Evolutionary conservation across 2,888 invertebrate genomes (phyloP), one percentile per base, ranked within the genome.

Genomic region (Heteromyza rotundicornis): DNA sequence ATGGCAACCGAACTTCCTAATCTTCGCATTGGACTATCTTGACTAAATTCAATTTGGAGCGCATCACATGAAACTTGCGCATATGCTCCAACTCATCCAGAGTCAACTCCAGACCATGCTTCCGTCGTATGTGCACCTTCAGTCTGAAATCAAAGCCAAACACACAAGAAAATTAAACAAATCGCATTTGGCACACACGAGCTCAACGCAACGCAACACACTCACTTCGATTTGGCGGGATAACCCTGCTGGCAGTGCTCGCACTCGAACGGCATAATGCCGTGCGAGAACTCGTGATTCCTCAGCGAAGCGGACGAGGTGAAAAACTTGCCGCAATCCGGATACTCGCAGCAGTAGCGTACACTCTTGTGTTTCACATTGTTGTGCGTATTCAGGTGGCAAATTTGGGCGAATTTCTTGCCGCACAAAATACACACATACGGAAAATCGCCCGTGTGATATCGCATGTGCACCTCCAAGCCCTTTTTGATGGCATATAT

Each of bases 231-330:
- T 47, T 76, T 74, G 1, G 73, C 71, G 7, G 76, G 72, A 64
- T 71, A 77, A 8, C 74, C 74, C 17, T 68, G 63, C 1, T 70
- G 64, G 40, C 77, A 77, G 56, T 69, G 62, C 5, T 61, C 56
- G 59, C 77, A 77, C 51, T 76, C 73, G 47, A 78, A 77, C 1
- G 77, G 77, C 77, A 78, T 75, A 17, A 65, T 56, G 23, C 73
- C 64, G 47, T 77, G 76, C 0, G 68, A 64, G 52, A 64, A 75
- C 60, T 78, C 76, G 58, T 78, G 77, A 69, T 70, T 72, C 2
- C 77, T 65, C 12, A 77, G 58, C 2, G 77, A 70, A n/a, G 74
- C 59, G 1, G 75, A 73, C 2, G 77, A 77, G 2, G 70, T 77
- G 22, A 78, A 77, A 12, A 67, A 65, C 61, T 73, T 76, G 12